Evolutionary conservation across 2,113 vertebrate genomes (phyloP).

Genomic region (Gymnorhina tibicen): DNA sequence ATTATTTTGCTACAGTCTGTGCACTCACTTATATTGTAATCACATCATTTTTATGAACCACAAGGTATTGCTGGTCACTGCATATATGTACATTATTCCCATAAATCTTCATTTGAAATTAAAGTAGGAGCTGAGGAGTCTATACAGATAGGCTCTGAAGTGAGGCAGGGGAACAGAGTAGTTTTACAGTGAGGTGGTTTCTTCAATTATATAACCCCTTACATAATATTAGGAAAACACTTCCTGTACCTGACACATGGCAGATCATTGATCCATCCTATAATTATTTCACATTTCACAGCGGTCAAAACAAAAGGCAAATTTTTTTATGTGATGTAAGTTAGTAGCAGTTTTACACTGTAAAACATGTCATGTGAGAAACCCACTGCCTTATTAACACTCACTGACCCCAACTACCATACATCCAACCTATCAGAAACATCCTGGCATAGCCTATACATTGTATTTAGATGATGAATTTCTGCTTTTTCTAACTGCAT

Average conservation of each 20-base stretch:
- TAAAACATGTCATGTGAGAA: neutral
- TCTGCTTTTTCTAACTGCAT: neutral
- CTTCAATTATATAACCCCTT: neutral
- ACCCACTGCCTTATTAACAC: neutral
- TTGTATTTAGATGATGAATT: neutral
- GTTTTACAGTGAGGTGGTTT: neutral
- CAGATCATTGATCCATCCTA: neutral
- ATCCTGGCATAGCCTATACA: neutral
- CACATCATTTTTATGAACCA: neutral
- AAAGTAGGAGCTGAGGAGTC: neutral
- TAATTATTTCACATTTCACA: neutral
- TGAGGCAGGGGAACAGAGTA: neutral
- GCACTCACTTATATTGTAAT: neutral
- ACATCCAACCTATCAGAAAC: neutral
- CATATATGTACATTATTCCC: neutral
- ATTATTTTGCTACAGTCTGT: slow-evolving; percentile 15
- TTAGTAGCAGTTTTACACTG: neutral
- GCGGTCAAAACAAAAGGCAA: neutral
- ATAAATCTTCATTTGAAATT: slow-evolving; percentile 5
- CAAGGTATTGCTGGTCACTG: neutral
- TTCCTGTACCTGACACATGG: neutral
- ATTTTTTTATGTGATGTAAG: neutral
- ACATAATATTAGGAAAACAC: neutral
- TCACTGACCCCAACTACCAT: neutral
- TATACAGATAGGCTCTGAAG: neutral